Percentiles rank a stretch among this genome's conserved stretches.
Conservation (phyloP, 2,888 invertebrate genomes). For the Lasioglossum villosulum region DNA sequence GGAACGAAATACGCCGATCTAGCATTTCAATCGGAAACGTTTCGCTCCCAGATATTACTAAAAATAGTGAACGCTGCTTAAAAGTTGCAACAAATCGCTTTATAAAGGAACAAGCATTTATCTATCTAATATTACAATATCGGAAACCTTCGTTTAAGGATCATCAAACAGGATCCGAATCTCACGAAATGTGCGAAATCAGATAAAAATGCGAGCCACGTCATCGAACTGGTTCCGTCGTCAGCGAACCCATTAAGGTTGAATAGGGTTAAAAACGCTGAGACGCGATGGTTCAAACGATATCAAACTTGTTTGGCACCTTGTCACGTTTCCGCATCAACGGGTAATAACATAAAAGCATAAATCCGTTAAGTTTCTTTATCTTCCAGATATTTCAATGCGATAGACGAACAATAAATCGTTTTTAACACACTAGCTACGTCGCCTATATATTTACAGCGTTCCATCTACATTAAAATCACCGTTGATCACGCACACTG, state of each 20-base stretch:
- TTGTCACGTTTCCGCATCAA: conserved; percentile 24
- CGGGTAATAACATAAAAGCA: conserved; percentile 24
- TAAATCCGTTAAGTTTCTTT: neutral
- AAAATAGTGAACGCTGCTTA: neutral
- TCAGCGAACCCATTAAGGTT: conserved; percentile 40
- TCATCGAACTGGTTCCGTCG: conserved; percentile 53
- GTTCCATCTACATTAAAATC: neutral
- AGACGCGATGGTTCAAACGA: conserved; percentile 46
- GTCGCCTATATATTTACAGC: neutral
- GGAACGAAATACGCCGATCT: neutral
- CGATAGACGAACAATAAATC: conserved; percentile 3
- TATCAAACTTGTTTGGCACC: conserved; percentile 40
- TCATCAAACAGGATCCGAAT: conserved; percentile 53
- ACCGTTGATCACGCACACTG: neutral
- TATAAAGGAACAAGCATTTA: neutral
- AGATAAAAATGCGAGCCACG: conserved; percentile 61
- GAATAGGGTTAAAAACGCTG: conserved; percentile 35
- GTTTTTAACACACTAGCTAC: neutral
- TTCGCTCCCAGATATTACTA: neutral
- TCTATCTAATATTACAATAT: conserved; percentile 26
- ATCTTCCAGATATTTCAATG: neutral
- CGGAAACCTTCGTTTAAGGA: conserved; percentile 60
- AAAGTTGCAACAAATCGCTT: neutral
- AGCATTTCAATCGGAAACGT: neutral
- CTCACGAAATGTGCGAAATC: conserved; percentile 60